phyloP scores from a whole-genome alignment of 2,888 invertebrate genomes.

The Harpalus rufipes region DNA sequence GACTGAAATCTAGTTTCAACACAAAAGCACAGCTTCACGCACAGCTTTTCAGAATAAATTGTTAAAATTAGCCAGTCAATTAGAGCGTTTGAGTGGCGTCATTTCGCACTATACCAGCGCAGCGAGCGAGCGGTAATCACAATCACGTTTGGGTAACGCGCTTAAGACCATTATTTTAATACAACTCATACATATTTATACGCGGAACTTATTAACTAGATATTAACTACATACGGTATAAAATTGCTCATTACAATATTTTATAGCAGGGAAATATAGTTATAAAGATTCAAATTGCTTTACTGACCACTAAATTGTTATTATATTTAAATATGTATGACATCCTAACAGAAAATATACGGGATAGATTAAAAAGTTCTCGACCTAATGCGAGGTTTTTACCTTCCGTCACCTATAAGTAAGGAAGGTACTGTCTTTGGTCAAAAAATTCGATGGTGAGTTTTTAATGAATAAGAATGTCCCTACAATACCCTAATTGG shows the following conservation, averaged over 20 bases:
- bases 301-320: background rate
- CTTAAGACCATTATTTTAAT: background rate
- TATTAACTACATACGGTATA: background rate
- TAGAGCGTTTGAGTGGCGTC: slow-evolving; percentile 51
- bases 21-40: slow-evolving; percentile 59
- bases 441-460: no score
- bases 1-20: slow-evolving; percentile 65
- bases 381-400: no score
- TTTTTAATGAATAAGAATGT: no score
- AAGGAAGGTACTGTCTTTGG: no score
- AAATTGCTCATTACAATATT: background rate
- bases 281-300: background rate
- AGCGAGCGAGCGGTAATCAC: background rate
- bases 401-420: no score
- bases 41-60: slow-evolving; percentile 62
- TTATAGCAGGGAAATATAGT: background rate
- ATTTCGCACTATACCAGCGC: slow-evolving; percentile 15
- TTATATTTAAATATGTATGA: no score
- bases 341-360: no score
- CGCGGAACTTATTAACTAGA: background rate
- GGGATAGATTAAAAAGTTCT: no score
- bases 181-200: background rate
- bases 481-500: no score
- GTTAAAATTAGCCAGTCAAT: slow-evolving; percentile 66
- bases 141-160: background rate